Evolutionary conservation across 2,888 invertebrate species (phyloP).

Genomic region (Chrysodeixis includens): DNA sequence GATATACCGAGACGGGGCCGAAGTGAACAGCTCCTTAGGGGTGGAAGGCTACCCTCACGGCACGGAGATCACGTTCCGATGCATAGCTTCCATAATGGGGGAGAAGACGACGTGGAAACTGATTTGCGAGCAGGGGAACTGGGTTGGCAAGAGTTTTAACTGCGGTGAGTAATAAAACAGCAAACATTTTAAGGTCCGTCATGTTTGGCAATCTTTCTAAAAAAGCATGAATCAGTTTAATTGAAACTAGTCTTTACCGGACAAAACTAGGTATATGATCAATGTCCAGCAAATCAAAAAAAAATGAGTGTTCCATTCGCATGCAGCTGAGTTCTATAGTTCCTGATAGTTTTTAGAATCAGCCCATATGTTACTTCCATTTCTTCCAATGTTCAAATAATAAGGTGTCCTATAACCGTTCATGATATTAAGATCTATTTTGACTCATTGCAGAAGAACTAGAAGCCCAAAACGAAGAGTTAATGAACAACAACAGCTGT

Average conservation of each 20-base stretch:
- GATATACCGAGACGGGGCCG: constrained; percentile 92
- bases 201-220: no score
- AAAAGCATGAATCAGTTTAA: no score
- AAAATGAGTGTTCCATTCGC: no score
- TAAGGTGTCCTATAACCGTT: no score
- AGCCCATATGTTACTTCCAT: no score
- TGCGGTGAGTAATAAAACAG: constrained; percentile 90
- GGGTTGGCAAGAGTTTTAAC: constrained; percentile 94
- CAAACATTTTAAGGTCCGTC: background rate
- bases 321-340: no score
- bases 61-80: constrained; percentile 95
- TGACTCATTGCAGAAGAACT: constrained; percentile 82
- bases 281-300: no score
- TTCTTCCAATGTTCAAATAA: no score
- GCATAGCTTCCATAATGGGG: constrained; percentile 94
- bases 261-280: no score
- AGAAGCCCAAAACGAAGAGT: constrained; percentile 83
- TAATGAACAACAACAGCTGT: constrained; percentile 92
- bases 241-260: no score
- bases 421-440: no score
- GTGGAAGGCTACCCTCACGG: constrained; percentile 93
- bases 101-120: constrained; percentile 96
- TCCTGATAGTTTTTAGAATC: no score
- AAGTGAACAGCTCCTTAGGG: constrained; percentile 90
- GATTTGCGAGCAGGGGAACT: constrained; percentile 94